phyloP scores from a whole-genome alignment of 2,888 invertebrate species.

The Metellina segmentata region DNA sequence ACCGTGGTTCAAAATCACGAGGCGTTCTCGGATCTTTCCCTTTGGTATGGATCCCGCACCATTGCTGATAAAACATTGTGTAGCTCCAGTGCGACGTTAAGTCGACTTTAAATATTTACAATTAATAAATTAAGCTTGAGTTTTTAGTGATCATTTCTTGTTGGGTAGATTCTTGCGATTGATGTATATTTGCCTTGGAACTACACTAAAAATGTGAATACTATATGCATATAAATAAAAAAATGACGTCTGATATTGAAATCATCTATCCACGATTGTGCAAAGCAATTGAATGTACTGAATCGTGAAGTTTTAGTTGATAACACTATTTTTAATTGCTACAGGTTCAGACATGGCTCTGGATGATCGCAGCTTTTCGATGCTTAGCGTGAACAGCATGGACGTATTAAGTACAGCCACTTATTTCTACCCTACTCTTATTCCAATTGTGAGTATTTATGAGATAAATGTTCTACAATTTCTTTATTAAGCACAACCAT shows the following conservation, averaged over 20 bases:
- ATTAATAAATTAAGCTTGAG: too few relatives aligned
- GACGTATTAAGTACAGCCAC: conserved; percentile 87
- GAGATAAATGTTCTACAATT: background rate
- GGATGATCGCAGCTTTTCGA: conserved; percentile 96
- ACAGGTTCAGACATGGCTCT: conserved; percentile 95
- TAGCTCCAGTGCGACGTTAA: too few relatives aligned
- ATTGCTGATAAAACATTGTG: too few relatives aligned
- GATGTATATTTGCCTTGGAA: too few relatives aligned
- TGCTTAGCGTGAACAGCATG: conserved; percentile 93
- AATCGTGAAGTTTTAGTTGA: background rate
- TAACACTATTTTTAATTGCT: background rate
- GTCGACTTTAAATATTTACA: too few relatives aligned
- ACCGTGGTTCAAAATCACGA: too few relatives aligned
- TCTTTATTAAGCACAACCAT: too few relatives aligned
- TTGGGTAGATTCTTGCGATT: too few relatives aligned
- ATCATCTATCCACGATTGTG: background rate
- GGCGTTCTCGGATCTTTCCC: too few relatives aligned
- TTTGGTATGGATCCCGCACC: too few relatives aligned
- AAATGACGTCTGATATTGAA: background rate
- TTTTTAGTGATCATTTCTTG: too few relatives aligned
- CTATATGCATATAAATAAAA: background rate
- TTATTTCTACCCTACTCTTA: conserved; percentile 69
- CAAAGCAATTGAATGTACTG: background rate
- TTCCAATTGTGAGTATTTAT: conserved; percentile 58
- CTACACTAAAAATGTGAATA: too few relatives aligned